Evolutionary conservation across 2,113 vertebrate species (phyloP).

Genomic region (Dicentrarchus labrax): DNA sequence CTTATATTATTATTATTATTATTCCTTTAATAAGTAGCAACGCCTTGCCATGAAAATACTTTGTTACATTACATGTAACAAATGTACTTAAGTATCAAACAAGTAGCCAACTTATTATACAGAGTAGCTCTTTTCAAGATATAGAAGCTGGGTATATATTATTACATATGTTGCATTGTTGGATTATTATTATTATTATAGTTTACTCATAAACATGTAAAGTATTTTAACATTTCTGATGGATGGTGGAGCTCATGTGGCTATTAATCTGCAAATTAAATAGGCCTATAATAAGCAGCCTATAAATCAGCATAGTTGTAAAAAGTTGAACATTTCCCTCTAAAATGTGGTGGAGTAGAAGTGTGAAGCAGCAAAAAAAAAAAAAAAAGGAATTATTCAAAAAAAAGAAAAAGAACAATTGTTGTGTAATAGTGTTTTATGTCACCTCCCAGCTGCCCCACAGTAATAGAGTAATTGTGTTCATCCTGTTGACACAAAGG

Average conservation of each 20-base stretch:
- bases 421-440: neutral
- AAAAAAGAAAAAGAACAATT: neutral
- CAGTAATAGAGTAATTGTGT: neutral
- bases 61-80: neutral
- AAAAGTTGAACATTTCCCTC: neutral
- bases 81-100: neutral
- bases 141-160: neutral
- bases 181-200: neutral
- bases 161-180: neutral
- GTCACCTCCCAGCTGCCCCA: too few relatives aligned
- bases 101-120: too few relatives aligned
- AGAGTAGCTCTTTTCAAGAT: neutral
- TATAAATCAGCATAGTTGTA: too few relatives aligned
- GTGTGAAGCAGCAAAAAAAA: neutral
- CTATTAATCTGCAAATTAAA: too few relatives aligned
- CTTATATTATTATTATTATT: too few relatives aligned
- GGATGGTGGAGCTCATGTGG: neutral
- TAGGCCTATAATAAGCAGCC: neutral
- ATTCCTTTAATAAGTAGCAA: neutral
- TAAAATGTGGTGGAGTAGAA: neutral
- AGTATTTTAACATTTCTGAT: neutral
- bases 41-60: neutral
- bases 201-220: neutral
- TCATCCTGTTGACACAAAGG: neutral
- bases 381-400: neutral